Percentiles rank a stretch among this genome's conserved stretches.
These are phyloP conservation scores for Habroteleia sp. DNA, from an alignment of 2,888 invertebrate species.

Conservation along the genomic window DNA sequence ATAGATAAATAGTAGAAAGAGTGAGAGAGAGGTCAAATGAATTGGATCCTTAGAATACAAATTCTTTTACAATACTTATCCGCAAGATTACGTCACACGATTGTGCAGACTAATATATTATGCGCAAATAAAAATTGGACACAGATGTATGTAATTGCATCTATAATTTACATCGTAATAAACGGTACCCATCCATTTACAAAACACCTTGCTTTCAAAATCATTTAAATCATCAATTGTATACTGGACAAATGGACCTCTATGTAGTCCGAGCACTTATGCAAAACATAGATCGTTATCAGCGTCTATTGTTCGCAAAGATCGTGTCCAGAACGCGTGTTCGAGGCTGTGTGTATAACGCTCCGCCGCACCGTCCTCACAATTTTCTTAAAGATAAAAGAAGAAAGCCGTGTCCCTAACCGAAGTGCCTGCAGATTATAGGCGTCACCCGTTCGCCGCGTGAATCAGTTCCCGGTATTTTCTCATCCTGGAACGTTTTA, in stretches of 20 bases:
- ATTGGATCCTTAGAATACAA: no score
- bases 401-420: slow-evolving; percentile 59
- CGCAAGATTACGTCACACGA: no score
- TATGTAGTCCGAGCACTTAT: slow-evolving; percentile 41
- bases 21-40: no score
- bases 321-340: slow-evolving; percentile 45
- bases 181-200: slow-evolving; percentile 29
- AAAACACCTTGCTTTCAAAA: slow-evolving; percentile 48
- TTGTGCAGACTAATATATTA: neutral
- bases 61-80: no score
- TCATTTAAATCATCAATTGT: slow-evolving; percentile 48
- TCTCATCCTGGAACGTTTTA: slow-evolving; percentile 59
- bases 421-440: slow-evolving; percentile 63
- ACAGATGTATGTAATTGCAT: neutral
- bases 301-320: slow-evolving; percentile 62
- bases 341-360: slow-evolving; percentile 29
- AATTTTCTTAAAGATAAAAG: slow-evolving; percentile 64
- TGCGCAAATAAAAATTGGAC: neutral
- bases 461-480: slow-evolving; percentile 74
- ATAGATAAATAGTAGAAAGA: no score
- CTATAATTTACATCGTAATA: slow-evolving; percentile 43
- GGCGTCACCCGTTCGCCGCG: slow-evolving; percentile 69
- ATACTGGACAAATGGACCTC: slow-evolving; percentile 50
- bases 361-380: slow-evolving; percentile 33
- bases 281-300: slow-evolving; percentile 58